Conservation (phyloP, 2,888 invertebrate genomes). For the Drosophila planitibia region DNA sequence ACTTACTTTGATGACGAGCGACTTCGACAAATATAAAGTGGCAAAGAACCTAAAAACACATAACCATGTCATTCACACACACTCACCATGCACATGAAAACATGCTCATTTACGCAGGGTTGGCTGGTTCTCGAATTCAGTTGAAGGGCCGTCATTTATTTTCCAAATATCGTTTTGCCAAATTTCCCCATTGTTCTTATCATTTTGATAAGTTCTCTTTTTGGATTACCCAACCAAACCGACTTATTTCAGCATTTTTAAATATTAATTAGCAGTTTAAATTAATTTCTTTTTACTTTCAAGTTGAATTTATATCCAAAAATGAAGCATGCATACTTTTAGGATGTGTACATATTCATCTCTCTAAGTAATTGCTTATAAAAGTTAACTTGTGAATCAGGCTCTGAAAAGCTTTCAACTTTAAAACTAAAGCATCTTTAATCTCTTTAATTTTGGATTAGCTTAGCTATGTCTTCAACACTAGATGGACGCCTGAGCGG, state of each 20-base stretch:
- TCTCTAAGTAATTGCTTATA: neutral
- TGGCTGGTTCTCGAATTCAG: neutral
- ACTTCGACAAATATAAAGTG: constrained; percentile 41
- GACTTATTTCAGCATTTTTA: neutral
- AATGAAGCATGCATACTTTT: neutral
- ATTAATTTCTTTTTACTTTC: neutral
- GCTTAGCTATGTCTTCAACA: neutral
- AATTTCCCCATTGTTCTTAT: neutral
- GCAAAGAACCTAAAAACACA: constrained; percentile 14
- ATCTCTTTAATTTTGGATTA: neutral
- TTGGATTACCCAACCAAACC: neutral
- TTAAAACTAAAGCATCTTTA: neutral
- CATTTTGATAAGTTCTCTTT: neutral
- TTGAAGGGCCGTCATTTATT: neutral
- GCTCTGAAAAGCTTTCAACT: neutral
- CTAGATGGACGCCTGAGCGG: neutral
- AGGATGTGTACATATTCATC: neutral
- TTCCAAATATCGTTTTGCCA: neutral
- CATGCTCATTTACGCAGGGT: constrained; percentile 11
- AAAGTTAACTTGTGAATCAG: neutral
- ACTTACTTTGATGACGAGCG: constrained; percentile 53
- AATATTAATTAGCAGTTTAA: neutral
- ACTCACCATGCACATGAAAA: constrained; percentile 9
- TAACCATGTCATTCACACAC: constrained; percentile 6
- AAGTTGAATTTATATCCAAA: neutral